Conservation (phyloP, 2,888 invertebrate genomes). For the Chloromyia formosa region DNA sequence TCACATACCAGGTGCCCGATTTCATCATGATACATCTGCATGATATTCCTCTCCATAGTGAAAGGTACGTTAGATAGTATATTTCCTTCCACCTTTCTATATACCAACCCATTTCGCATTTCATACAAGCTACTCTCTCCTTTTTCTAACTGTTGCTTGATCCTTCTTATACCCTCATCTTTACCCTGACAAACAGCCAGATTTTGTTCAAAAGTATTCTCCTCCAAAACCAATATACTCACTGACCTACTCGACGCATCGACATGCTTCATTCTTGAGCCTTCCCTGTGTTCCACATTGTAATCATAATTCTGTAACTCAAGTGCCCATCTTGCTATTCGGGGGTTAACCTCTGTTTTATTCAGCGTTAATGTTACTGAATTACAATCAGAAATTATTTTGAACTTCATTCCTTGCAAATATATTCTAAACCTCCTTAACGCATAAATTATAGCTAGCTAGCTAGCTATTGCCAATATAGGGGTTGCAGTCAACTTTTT, state of each 20-base stretch:
- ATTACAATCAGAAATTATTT: slow-evolving; percentile 31
- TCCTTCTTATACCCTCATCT: too few species aligned
- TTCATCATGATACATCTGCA: slow-evolving; percentile 53
- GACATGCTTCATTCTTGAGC: slow-evolving; percentile 54
- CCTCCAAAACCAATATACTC: too few species aligned
- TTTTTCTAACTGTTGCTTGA: too few species aligned
- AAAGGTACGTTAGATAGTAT: slow-evolving; percentile 50
- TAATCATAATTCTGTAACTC: slow-evolving; percentile 56
- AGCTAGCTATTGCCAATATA: too few species aligned
- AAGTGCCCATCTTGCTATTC: slow-evolving; percentile 57
- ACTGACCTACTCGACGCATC: slow-evolving; percentile 55
- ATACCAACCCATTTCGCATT: too few species aligned
- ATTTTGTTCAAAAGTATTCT: too few species aligned
- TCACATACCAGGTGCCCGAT: slow-evolving; percentile 56
- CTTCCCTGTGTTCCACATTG: slow-evolving; percentile 57
- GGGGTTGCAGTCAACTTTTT: too few species aligned
- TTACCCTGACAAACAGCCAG: too few species aligned
- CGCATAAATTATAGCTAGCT: too few species aligned
- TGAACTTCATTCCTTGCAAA: too few species aligned
- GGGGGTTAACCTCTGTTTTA: slow-evolving; percentile 53
- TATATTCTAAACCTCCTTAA: too few species aligned
- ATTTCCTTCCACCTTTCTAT: background rate
- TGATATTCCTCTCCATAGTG: slow-evolving; percentile 52
- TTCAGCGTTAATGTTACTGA: slow-evolving; percentile 54
- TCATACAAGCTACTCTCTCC: too few species aligned